Base-by-base conservation (phyloP, 1,140 invertebrate species). In the Orius laevigatus region DNA sequence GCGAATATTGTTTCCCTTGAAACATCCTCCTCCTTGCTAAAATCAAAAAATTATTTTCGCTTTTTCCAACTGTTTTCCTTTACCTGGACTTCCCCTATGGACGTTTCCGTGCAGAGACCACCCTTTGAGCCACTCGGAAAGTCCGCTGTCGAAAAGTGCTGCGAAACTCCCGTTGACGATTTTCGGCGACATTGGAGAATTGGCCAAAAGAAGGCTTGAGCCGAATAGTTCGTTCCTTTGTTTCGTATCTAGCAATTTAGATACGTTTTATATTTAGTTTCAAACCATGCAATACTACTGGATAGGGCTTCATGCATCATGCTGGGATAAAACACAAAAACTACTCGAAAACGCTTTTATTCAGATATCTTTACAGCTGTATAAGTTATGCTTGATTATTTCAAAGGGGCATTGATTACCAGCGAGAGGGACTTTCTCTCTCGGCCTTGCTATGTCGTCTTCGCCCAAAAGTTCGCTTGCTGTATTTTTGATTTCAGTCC, bases 81-180 rank as follows among this genome's bases (percentile, higher is more conserved):
- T 70, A 75, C 84, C 81, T 63, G 83, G 82, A 64, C 83, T 85
- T 56, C 84, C 81, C 59, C 81, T 75, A 16, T 44, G 35, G 12
- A 51, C 32, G 44, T 46, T 51, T 53, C 75, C 71, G 18, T 81
- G 59, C 54, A 76, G 73, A 15, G 73, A 73, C 55, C 81, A 76
- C n/a, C 75, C 78, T 57, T 75, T 76, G 44, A 79, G 78, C 62
- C 81, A 85, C 52, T 84, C 84, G 11, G 87, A 73, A 57, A 89
- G 84, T 46, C 78, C 81, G 31, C 84, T 83, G 60, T 97, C 91
- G 59, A 92, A 91, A 51, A 97, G 83, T 5, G 91, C 92, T 0
- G 85, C 91, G 66, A 93, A 96, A 54, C 87, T 94, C 1, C 89
- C 93, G 58, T 96, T 95, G 5, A 96, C 87, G 14, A 98, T 85